Evolutionary conservation across 2,113 vertebrate genomes (phyloP), one percentile per base, ranked within the genome.

Genomic region (Triplophysa rosa): DNA sequence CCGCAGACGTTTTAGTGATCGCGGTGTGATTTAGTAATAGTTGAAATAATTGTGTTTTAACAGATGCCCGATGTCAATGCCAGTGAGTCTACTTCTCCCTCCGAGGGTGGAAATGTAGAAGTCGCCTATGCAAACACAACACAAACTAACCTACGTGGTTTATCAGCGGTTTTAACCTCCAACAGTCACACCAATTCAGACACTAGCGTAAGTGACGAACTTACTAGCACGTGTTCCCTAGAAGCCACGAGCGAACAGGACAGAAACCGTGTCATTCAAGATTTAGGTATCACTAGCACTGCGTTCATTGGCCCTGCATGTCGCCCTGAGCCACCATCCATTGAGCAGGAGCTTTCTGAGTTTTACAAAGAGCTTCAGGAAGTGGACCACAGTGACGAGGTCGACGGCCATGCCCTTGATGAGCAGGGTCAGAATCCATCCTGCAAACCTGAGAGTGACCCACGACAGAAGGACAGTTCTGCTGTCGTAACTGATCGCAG

Each of bases 281-380:
- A 89, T 74, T 87, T 91, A 12, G 87, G 87, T 17, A 21, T 86
- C 80, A 92, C 90, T 74, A 93, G 92, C 85, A 67, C 80, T 26
- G 58, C 82, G 5, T 93, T 93, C 68, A 93, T 93, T 7, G 92
- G 92, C 6, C 91, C 92, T 14, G 45, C 81, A 2, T 87, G 87
- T 77, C 89, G 86, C 62, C 82, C 87, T 4, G 1, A 37, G 16
- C 14, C 16, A 0, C 4, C 56, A 10, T 68, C 87, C 21, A 64
- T 93, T 4, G 90, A 94, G 47, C 82, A 91, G 49, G 80, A 89
- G 2, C 84, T 94, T 67, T 89, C 68, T 24, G 87, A 91, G 59
- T 94, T 94, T 80, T 94, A 94, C 82, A 91, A 88, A 88, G 93
- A 94, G 80, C 88, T 94, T 0, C 86, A 89, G 67, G 42, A 88